A percentile compares a stretch with the other conserved stretches of the same genome.
Conservation (phyloP, 2,797 vertebrate species). For the Pipistrellus nathusii region DNA sequence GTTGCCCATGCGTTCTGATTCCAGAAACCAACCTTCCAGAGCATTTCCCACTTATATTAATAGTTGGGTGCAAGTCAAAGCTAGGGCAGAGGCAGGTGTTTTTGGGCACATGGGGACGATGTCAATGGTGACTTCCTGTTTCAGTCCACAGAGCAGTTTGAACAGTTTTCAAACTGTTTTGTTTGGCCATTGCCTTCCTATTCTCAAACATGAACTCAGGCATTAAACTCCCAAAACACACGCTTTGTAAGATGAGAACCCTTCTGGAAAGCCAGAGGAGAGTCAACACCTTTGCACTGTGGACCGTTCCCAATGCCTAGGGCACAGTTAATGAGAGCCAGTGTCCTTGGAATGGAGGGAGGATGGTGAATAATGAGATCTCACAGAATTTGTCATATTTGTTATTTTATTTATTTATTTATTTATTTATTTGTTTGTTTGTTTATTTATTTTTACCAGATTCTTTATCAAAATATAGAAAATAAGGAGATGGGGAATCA, state of each 20-base stretch:
- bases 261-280: neutral
- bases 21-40: neutral
- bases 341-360: neutral
- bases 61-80: neutral
- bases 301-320: neutral
- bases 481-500: neutral
- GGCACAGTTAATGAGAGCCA: neutral
- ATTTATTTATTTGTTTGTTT: neutral
- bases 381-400: neutral
- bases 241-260: neutral
- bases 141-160: neutral
- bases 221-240: neutral
- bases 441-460: neutral
- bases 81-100: neutral
- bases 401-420: neutral
- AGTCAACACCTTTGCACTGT: neutral
- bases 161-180: slow-evolving; percentile 8
- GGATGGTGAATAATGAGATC: neutral
- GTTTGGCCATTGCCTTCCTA: neutral
- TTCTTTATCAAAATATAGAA: neutral
- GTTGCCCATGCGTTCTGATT: neutral
- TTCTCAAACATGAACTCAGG: neutral
- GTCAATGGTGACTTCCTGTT: neutral
- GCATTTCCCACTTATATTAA: neutral
- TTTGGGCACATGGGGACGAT: neutral